These are phyloP conservation scores for Mirza zaza DNA, from an alignment of 2,113 vertebrate species.

Conservation along the genomic window DNA sequence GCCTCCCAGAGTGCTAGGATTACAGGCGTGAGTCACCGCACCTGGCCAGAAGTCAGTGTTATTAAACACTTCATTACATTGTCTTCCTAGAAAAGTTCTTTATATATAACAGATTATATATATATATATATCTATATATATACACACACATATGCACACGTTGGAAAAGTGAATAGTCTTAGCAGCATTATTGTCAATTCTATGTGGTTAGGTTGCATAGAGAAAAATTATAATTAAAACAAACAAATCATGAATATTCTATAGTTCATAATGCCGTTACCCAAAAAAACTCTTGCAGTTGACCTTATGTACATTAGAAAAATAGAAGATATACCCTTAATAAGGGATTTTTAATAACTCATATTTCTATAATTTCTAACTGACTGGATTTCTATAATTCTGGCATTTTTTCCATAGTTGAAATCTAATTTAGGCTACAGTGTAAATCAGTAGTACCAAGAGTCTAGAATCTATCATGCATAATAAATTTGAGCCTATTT, in stretches of 20 bases:
- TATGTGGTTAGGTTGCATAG: not conserved
- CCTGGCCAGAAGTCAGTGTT: not conserved
- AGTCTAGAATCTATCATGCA: not conserved
- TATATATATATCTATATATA: not conserved
- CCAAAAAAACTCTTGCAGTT: not conserved
- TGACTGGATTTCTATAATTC: not conserved
- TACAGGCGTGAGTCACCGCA: too few species aligned
- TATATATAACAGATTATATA: not conserved
- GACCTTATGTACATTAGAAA: not conserved
- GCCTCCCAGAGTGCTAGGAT: too few species aligned
- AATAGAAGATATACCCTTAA: not conserved
- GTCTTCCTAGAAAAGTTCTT: not conserved
- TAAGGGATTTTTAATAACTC: not conserved
- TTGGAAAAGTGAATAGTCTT: not conserved
- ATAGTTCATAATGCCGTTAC: not conserved
- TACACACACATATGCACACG: too few species aligned
- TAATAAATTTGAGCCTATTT: not conserved
- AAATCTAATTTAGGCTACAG: not conserved
- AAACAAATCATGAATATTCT: not conserved
- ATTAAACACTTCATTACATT: not conserved
- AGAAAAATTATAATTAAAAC: not conserved
- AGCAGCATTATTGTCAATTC: not conserved
- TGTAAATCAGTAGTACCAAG: not conserved
- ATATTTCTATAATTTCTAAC: not conserved
- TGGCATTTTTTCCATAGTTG: not conserved